Evolutionary conservation across 37 sponge, comb jelly and placozoan genomes (phyloP).

Genomic region (Beroe forskalii): DNA sequence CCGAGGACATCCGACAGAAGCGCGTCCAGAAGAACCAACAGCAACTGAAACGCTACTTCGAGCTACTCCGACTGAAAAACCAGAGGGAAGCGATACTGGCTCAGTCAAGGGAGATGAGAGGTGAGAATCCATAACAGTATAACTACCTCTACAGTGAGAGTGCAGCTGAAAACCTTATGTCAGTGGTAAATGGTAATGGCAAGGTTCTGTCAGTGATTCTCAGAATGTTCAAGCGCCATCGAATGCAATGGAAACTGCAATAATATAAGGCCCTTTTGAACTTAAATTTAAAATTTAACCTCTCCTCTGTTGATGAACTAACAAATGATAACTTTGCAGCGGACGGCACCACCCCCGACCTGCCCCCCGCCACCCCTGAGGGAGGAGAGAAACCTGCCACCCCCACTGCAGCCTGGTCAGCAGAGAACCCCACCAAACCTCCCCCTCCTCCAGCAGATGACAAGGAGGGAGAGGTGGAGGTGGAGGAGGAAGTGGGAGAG

Average conservation of each 20-base stretch:
- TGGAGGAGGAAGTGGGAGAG: neutral
- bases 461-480: neutral
- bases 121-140: too few species aligned
- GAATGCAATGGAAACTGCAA: too few species aligned
- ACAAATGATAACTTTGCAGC: neutral
- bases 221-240: too few species aligned
- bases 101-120: constrained; percentile 45
- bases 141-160: too few species aligned
- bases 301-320: too few species aligned
- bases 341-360: neutral
- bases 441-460: neutral
- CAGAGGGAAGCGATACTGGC: constrained; percentile 48
- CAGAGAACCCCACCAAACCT: constrained; percentile 44
- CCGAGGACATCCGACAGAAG: constrained; percentile 48
- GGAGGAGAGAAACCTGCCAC: neutral
- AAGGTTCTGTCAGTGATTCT: too few species aligned
- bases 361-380: neutral
- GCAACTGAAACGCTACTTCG: constrained; percentile 54
- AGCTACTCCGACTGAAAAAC: constrained; percentile 43
- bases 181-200: too few species aligned
- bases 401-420: constrained; percentile 13
- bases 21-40: constrained; percentile 66
- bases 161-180: too few species aligned
- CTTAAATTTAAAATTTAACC: too few species aligned
- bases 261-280: too few species aligned